phyloP scores from a whole-genome alignment of 2,797 vertebrate genomes.

The Clamator glandarius region DNA sequence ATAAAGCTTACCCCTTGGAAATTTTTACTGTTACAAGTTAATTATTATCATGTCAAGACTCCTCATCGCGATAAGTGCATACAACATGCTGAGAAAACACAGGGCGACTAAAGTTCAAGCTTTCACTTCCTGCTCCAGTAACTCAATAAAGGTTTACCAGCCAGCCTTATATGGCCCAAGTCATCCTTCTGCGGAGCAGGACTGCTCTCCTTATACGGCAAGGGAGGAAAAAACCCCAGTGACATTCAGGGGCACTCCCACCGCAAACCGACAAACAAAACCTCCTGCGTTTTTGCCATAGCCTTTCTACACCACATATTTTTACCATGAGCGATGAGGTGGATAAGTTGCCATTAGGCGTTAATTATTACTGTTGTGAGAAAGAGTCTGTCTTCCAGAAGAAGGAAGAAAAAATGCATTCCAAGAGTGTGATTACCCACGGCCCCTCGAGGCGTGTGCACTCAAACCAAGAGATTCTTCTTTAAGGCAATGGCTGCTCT shows the following conservation, averaged over 20 bases:
- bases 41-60: constrained; percentile 59
- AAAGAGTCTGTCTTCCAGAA: neutral
- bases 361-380: neutral
- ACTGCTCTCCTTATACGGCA: constrained; percentile 79
- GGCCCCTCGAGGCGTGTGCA: neutral
- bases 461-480: neutral
- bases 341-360: neutral
- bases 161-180: constrained; percentile 68
- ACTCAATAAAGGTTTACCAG: constrained; percentile 35
- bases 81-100: neutral
- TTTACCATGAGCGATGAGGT: constrained; percentile 16
- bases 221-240: constrained; percentile 64
- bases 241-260: constrained; percentile 72
- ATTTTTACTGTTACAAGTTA: constrained; percentile 11
- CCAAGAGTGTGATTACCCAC: neutral
- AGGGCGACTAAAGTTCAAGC: constrained; percentile 67
- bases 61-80: neutral
- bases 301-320: constrained; percentile 35
- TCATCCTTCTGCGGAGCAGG: constrained; percentile 47
- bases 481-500: neutral
- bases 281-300: constrained; percentile 17
- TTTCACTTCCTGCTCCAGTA: constrained; percentile 67
- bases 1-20: neutral
- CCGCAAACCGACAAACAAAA: constrained; percentile 60
- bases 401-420: neutral